Evolutionary conservation across 2,888 invertebrate genomes (phyloP).

Genomic region (Odiellus spinosus): DNA sequence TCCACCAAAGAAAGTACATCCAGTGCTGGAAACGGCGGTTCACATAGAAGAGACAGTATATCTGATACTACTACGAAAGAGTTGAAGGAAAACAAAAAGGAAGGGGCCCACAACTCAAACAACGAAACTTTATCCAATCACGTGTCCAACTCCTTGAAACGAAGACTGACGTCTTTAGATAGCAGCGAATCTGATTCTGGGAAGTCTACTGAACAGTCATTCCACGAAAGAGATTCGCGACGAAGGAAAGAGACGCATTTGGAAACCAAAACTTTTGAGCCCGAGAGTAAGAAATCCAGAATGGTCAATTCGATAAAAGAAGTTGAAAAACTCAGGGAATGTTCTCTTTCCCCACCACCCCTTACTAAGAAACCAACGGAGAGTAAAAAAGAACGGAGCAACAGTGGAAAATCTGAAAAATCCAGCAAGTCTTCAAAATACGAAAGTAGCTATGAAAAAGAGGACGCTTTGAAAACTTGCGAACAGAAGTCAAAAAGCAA

Average conservation of each 20-base stretch:
- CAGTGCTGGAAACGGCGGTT: slow-evolving; percentile 8
- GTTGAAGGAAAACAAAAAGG: too few species aligned
- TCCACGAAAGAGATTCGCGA: slow-evolving; percentile 13
- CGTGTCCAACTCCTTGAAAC: slow-evolving; percentile 7
- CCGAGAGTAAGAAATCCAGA: slow-evolving; percentile 19
- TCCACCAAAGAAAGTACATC: slow-evolving; percentile 9
- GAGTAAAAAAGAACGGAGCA: slow-evolving; percentile 30
- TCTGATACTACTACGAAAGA: slow-evolving; percentile 4
- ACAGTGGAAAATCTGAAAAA: slow-evolving; percentile 19
- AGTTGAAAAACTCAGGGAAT: slow-evolving; percentile 7
- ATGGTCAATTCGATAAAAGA: slow-evolving; percentile 11
- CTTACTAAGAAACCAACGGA: slow-evolving; percentile 26
- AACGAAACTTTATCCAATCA: too few species aligned
- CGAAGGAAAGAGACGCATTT: slow-evolving; percentile 10
- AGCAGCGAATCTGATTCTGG: slow-evolving; percentile 20
- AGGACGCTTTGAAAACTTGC: slow-evolving; percentile 1
- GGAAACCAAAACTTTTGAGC: slow-evolving; percentile 12
- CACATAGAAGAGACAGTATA: slow-evolving; percentile 12
- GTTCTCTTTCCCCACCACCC: slow-evolving; percentile 20
- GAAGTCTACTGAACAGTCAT: slow-evolving; percentile 14
- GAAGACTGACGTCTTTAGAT: slow-evolving; percentile 19
- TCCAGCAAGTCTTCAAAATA: slow-evolving; percentile 2
- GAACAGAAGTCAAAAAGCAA: slow-evolving; percentile 18
- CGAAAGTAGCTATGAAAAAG: too few species aligned
- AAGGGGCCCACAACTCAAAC: too few species aligned